Base-by-base conservation (phyloP, 2,113 vertebrate species). In the Coreoperca whiteheadi region DNA sequence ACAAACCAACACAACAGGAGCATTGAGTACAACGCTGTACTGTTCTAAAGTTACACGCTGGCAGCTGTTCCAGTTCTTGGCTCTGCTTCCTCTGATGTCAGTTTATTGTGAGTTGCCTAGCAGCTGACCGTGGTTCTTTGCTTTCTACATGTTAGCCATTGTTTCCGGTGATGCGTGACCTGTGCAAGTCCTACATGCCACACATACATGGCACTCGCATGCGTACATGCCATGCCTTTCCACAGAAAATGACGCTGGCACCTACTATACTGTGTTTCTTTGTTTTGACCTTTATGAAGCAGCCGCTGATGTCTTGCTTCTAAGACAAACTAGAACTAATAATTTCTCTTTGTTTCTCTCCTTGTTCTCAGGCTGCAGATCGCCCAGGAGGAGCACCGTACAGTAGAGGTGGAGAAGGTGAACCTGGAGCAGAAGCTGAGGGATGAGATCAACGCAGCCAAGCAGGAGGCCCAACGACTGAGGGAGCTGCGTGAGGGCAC, bases 381-480 rank as follows among this genome's bases (percentile, higher is more conserved):
- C 50, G 98, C 98, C 0, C 98, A 99, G 92, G 98, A 99, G 88
- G 98, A 99, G 84, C 98, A 99, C 59, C 97, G 97, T 46, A 97
- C 98, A 0, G 98, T 99, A 59, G 98, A 99, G 89, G 98, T 99
- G 82, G 98, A 99, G 81, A 99, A 99, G 94, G 98, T 99, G 15
- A 97, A 96, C 80, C 95, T 99, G 93, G 98, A 99, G 94, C 97
- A 99, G 96, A 97, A 99, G 80, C 93, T 99, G 68, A 96, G 97
- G 11, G 97, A 99, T 0, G 98, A 99, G 95, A 99, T 99, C 94
- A 97, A 96, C 70, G 74, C 97, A 0, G 98, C 98, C 88, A 99
- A 99, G 94, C 98, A 98, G 93, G 98, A 99, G 90, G 98, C 98
- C 0, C 97, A 99, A 25, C 86, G 98, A 32, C 95, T 99, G n/a